A percentile compares a stretch with the other conserved stretches of the same genome.
phyloP scores from a whole-genome alignment of 2,888 invertebrate genomes.

The Allacma fusca region DNA sequence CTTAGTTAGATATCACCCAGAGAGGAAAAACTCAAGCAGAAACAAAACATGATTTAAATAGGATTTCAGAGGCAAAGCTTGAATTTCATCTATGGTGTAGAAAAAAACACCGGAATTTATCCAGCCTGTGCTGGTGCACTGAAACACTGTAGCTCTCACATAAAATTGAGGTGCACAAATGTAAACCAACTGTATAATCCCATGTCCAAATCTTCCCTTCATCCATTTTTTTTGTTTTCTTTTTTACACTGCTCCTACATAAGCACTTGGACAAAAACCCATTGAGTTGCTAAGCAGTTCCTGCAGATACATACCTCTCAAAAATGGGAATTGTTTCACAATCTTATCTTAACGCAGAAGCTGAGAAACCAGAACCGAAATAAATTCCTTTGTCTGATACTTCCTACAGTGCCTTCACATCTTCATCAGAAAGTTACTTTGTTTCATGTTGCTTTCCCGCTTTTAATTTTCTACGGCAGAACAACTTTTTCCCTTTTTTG shows the following conservation, averaged over 20 bases:
- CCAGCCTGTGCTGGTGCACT: no score
- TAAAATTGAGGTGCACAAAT: no score
- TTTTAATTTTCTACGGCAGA: neutral
- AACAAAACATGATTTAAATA: neutral
- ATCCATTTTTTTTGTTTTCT: no score
- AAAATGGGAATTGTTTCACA: neutral
- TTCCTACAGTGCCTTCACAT: constrained; percentile 5
- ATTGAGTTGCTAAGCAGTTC: no score
- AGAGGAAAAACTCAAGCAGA: neutral
- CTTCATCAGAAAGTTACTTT: neutral
- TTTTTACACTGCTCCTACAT: no score
- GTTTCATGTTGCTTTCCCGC: neutral
- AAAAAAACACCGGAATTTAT: no score
- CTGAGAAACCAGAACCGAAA: constrained; percentile 24
- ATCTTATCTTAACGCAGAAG: constrained; percentile 41
- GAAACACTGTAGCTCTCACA: no score
- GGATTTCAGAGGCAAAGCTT: no score
- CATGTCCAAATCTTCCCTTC: neutral
- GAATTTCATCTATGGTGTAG: no score
- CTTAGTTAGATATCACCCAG: neutral
- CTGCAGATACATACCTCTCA: no score
- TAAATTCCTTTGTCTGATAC: constrained; percentile 40
- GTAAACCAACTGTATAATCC: constrained; percentile 16
- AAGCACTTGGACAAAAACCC: no score
- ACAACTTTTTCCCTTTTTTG: neutral